Conservation (phyloP, 2,113 vertebrate species). For the Aldabrachelys gigantea region DNA sequence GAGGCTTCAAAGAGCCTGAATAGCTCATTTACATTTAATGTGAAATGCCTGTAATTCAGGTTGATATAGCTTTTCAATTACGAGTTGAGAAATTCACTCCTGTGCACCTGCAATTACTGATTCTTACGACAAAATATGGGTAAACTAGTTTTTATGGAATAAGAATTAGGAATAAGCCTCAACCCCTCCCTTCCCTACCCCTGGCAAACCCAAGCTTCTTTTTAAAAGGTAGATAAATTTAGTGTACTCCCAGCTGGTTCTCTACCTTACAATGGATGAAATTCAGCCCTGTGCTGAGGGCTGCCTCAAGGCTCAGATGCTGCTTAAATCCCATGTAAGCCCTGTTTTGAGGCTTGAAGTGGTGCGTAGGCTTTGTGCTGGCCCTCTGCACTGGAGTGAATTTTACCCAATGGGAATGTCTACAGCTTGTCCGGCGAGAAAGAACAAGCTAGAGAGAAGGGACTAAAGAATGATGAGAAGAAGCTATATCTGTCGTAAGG, state of each 20-base stretch:
- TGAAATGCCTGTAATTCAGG: neutral
- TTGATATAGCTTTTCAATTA: neutral
- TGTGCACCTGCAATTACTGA: neutral
- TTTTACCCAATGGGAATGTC: neutral
- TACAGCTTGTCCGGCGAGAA: neutral
- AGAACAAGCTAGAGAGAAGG: neutral
- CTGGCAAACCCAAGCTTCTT: neutral
- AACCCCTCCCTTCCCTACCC: neutral
- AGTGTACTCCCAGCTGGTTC: neutral
- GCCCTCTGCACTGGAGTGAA: neutral
- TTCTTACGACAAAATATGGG: neutral
- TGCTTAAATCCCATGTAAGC: neutral
- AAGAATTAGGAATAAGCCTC: neutral
- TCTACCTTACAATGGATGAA: neutral
- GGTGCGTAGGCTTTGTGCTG: neutral
- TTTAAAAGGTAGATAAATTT: neutral
- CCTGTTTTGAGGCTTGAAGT: neutral
- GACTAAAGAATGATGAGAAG: neutral
- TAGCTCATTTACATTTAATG: neutral
- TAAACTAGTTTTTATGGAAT: neutral
- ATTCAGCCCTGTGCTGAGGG: neutral
- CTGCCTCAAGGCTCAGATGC: fast-evolving
- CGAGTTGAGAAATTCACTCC: neutral
- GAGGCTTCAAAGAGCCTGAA: neutral
- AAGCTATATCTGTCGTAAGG: neutral